Evolutionary conservation across 1,140 invertebrate genomes (phyloP), one percentile per base, ranked within the genome.

Genomic region (Tribolium madens): DNA sequence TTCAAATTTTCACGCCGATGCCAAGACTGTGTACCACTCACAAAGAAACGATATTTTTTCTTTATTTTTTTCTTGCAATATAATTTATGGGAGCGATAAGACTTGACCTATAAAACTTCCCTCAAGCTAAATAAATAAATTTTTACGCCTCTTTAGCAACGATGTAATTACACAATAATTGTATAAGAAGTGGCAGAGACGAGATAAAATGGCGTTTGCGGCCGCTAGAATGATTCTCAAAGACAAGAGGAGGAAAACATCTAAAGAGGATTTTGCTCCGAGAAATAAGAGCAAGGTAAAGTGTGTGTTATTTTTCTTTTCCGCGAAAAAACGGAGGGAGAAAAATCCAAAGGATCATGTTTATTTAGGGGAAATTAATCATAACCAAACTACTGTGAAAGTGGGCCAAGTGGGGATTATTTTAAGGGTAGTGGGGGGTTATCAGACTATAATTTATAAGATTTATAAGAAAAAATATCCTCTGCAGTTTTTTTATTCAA

Each of bases 211-310:
- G 93, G 93, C 93, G 83, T 94, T 94, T 84, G 93, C 93, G 36
- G 93, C 93, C 31, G 93, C 93, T 73, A 89, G 93, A 52, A 94
- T 94, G 93, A 94, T 94, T 80, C 86, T 94, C 60, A 94, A 94
- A 87, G 92, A 94, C 84, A 93, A 93, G 85, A 86, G 92, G 75
- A 87, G 92, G 83, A 93, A 93, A 89, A 88, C 92, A 42, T 93
- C 92, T 21, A 94, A 94, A 84, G 93, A 94, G 85, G 92, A 94
- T 84, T 87, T 88, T 50, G 86, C 88, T 42, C 91, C 92, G 0
- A 90, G 92, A 84, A 93, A 91, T 80, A 90, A 92, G 83, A 93
- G 92, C 90, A 94, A 94, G 93, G 93, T 94, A 93, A 89, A 81
- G 36, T 50, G 53, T 60, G 53, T 60, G 12, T 53, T 15, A 13